Conservation (phyloP, 2,888 invertebrate genomes). For the Nemoura dubitans region DNA sequence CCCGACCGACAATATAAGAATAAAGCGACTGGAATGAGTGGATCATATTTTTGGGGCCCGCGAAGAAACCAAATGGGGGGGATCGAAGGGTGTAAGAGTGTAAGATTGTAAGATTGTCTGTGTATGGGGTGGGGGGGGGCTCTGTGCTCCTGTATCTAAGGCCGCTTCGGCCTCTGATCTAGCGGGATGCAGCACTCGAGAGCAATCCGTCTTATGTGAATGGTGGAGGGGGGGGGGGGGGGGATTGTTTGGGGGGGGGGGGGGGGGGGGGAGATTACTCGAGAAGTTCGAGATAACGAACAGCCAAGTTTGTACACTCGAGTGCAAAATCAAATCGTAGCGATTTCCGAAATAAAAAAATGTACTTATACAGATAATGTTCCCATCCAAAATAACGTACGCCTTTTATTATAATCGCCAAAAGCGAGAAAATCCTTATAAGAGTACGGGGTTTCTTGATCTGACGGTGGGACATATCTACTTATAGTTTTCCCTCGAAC, state of each 20-base stretch:
- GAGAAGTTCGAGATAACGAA: slow-evolving; percentile 25
- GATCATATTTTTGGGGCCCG: slow-evolving; percentile 42
- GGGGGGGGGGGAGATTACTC: slow-evolving; percentile 29
- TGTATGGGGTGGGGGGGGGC: slow-evolving; percentile 52
- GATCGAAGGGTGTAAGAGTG: slow-evolving; percentile 50
- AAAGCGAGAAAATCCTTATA: no score
- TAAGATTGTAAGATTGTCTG: slow-evolving; percentile 52
- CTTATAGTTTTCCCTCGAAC: not conserved
- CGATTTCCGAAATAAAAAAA: not conserved
- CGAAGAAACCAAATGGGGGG: slow-evolving; percentile 49
- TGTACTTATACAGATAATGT: not conserved
- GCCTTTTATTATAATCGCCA: no score
- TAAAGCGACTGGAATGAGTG: slow-evolving; percentile 16
- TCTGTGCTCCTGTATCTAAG: slow-evolving; percentile 50
- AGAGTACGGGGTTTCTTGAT: no score
- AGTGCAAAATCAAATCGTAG: not conserved
- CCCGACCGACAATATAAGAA: no score
- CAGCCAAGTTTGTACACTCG: slow-evolving; percentile 14
- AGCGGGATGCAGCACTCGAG: slow-evolving; percentile 50
- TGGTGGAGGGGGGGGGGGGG: slow-evolving; percentile 58
- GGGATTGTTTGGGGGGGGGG: slow-evolving; percentile 57
- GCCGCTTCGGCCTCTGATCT: slow-evolving; percentile 50
- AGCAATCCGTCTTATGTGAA: slow-evolving; percentile 51
- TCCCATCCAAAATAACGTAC: no score
- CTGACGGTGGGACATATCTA: not conserved